Evolutionary conservation across 1,140 invertebrate species (phyloP).

Genomic region (Brevipalpus yothersi): DNA sequence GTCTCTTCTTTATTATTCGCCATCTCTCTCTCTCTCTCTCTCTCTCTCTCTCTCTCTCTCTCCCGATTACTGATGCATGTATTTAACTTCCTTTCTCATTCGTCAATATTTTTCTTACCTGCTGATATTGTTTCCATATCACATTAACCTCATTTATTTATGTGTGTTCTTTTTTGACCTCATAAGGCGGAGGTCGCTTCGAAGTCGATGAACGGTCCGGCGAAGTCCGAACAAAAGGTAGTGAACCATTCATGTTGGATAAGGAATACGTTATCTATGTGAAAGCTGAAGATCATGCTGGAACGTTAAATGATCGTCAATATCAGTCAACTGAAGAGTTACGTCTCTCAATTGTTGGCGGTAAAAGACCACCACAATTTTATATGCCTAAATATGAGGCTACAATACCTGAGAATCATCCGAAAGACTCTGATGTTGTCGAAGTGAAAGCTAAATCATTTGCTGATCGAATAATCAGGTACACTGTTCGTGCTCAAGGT

Average conservation of each 20-base stretch:
- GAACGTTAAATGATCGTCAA: slow-evolving; percentile 55
- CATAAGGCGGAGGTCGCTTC: slow-evolving; percentile 39
- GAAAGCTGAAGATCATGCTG: slow-evolving; percentile 83
- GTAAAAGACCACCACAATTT: slow-evolving; percentile 75
- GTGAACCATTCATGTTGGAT: slow-evolving; percentile 70
- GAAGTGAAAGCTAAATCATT: slow-evolving; percentile 88
- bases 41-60: not conserved
- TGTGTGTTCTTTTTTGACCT: too few species aligned
- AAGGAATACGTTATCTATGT: slow-evolving; percentile 90
- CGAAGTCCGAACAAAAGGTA: slow-evolving; percentile 68
- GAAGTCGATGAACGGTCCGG: slow-evolving; percentile 76
- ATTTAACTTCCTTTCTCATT: too few species aligned
- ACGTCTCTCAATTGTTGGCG: slow-evolving; percentile 67
- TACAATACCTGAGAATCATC: slow-evolving; percentile 81
- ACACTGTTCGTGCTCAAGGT: slow-evolving; percentile 73
- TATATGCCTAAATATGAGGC: slow-evolving; percentile 77
- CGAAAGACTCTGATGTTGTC: slow-evolving; percentile 85
- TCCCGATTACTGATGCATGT: too few species aligned
- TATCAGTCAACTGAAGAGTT: slow-evolving; percentile 77
- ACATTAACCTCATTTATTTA: not conserved
- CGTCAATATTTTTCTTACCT: too few species aligned
- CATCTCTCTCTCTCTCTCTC: not conserved
- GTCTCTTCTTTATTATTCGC: slow-evolving; percentile 5
- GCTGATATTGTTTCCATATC: too few species aligned
- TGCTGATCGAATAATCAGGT: slow-evolving; percentile 75